Evolutionary conservation across 2,797 vertebrate species (phyloP).

Genomic region (Pteropus rufus): DNA sequence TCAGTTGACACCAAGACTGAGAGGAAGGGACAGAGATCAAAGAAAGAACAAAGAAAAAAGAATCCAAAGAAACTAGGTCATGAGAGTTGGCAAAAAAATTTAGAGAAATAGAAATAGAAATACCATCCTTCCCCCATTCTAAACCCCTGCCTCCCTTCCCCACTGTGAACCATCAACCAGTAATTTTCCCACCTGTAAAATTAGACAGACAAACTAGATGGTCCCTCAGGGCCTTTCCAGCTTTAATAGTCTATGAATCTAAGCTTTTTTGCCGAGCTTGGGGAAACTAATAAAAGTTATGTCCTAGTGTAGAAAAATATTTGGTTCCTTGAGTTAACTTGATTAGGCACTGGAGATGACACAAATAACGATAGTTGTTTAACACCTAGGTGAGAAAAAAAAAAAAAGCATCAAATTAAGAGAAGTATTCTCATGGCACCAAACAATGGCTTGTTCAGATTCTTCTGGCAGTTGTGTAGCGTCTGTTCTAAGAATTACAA

Average conservation of each 20-base stretch:
- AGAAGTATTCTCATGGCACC: neutral
- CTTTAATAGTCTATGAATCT: neutral
- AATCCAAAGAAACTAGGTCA: constrained; percentile 32
- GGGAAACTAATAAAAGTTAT: constrained; percentile 1
- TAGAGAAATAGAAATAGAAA: constrained; percentile 4
- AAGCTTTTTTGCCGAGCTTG: neutral
- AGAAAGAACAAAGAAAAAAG: neutral
- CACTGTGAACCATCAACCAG: neutral
- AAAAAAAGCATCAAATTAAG: neutral
- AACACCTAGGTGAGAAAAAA: neutral
- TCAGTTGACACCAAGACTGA: neutral
- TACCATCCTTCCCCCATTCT: neutral
- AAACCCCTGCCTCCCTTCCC: neutral
- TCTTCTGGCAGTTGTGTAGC: neutral
- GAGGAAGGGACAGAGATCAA: neutral
- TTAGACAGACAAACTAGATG: neutral
- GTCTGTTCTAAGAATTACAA: constrained; percentile 49
- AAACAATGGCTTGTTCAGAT: neutral
- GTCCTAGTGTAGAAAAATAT: constrained; percentile 12
- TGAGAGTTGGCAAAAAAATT: neutral
- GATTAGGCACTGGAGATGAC: constrained; percentile 38
- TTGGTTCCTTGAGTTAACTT: constrained; percentile 23
- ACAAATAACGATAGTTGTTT: constrained; percentile 46
- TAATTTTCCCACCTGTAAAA: constrained; percentile 3
- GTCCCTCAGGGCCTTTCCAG: neutral